Percentiles rank a stretch among this genome's conserved stretches.
phyloP scores from a whole-genome alignment of 1,140 invertebrate genomes.

The Philotrypesis tridentata region DNA sequence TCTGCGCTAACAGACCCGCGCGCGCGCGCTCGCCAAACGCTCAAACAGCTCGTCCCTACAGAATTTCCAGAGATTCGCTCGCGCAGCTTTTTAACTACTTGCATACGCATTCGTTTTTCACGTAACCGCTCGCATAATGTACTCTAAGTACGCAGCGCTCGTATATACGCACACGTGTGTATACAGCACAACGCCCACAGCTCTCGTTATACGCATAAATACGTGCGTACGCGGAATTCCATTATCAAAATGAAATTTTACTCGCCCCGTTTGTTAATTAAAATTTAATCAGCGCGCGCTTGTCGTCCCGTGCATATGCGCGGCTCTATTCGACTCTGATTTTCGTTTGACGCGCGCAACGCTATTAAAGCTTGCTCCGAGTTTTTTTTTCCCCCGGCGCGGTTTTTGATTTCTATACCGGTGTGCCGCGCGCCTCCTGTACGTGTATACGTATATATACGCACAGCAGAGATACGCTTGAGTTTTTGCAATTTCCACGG shows the following conservation, averaged over 20 bases:
- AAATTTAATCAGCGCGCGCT: constrained; percentile 23
- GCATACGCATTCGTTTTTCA: background rate
- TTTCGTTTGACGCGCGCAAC: too few relatives aligned
- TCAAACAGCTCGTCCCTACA: background rate
- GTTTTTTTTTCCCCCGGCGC: too few relatives aligned
- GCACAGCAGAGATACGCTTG: background rate
- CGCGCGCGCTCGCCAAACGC: background rate
- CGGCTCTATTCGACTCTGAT: too few relatives aligned
- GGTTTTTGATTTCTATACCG: background rate
- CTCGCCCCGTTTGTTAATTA: background rate
- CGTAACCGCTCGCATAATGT: too few relatives aligned
- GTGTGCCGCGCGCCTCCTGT: too few relatives aligned
- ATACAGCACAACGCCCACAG: background rate
- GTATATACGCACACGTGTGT: background rate
- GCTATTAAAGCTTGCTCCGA: too few relatives aligned
- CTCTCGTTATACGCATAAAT: background rate
- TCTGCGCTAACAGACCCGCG: background rate
- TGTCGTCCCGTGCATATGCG: background rate
- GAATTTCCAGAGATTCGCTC: background rate
- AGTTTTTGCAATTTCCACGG: background rate
- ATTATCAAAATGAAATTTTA: constrained; percentile 7
- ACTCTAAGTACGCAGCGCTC: too few relatives aligned
- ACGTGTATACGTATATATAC: too few relatives aligned
- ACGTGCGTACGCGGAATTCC: background rate
- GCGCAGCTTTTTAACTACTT: background rate